Base-by-base conservation (phyloP, 2,888 invertebrate species). In the Lepidochrysops patricia region DNA sequence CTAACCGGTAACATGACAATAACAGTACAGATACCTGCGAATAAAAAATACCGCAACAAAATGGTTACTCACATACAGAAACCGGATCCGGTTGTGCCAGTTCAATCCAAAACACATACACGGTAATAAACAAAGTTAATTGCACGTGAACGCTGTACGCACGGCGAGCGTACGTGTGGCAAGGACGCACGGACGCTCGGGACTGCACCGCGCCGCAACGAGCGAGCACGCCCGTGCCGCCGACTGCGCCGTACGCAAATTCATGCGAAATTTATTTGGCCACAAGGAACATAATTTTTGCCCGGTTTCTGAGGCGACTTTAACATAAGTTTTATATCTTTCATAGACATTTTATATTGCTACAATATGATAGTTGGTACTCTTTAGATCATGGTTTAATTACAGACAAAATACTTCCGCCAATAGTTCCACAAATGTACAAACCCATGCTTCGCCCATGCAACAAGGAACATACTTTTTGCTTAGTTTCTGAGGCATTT, bases 51-150 rank as follows among this genome's bases (percentile, higher is more conserved):
- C 12, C 12, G 2, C 3, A 15, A 49, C 19, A 9, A 49, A 23
- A 25, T 19, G 12, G 13, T 27, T 27, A 32, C 29, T 54, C 4
- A 54, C 32, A 19, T 7, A 29, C 4, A 12, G 15, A 15, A 19
- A 29, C 54, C 19, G 54, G 29, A 32, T 54, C 29, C 12, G 19
- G 43, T 23, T 43, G 29, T 54, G 19, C 54, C 32, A 54, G 32
- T 54, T 15, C 27, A 29, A 54, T 54, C 54, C 54, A 29, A 54
- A 32, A 54, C 54, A 54, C 54, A 49, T 49, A 29, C 54, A 54
- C 54, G 29, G 54, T 54, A 32, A 54, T 29, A 52, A 52, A 52
- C 27, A 52, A 52, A 26, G 27, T 52, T 43, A 43, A 50, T 27
- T 27, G 13, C 27, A 52, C 27, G 52, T 43, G 23, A 43, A 43